Percentiles rank a stretch among this genome's conserved stretches.
phyloP scores from a whole-genome alignment of 2,113 vertebrate genomes.

The Climacteris rufus region DNA sequence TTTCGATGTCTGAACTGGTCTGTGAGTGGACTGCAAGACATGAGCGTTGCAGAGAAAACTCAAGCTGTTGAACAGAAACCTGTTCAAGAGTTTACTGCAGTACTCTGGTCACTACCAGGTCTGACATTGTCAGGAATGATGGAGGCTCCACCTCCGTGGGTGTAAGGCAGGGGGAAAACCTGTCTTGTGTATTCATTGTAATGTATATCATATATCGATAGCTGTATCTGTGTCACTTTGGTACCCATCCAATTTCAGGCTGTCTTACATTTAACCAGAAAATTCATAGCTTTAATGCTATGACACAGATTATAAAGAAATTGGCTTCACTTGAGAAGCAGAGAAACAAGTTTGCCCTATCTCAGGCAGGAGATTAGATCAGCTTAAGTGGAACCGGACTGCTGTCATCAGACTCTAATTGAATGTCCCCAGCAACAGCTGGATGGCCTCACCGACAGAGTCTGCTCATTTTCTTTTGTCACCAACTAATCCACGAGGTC shows the following conservation, averaged over 20 bases:
- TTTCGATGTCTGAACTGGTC: not conserved
- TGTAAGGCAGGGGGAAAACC: not conserved
- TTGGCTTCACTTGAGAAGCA: not conserved
- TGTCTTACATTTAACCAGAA: not conserved
- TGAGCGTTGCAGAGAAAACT: not conserved
- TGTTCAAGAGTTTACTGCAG: not conserved
- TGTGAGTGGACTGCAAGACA: not conserved
- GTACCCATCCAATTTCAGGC: not conserved
- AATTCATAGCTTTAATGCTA: not conserved
- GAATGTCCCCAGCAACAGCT: not conserved
- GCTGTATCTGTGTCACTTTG: not conserved
- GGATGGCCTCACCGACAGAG: not conserved
- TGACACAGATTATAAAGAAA: not conserved
- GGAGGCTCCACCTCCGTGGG: not conserved
- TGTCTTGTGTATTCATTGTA: not conserved
- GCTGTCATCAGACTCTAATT: not conserved
- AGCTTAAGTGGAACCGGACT: not conserved
- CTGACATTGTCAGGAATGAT: not conserved
- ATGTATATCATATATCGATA: not conserved
- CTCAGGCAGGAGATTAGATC: not conserved
- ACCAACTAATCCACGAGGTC: not conserved
- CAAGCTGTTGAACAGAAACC: not conserved
- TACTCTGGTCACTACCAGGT: not conserved
- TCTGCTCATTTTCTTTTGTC: fast-evolving
- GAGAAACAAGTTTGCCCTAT: not conserved